A percentile compares a stretch with the other conserved stretches of the same genome.
Conservation (phyloP, 2,888 invertebrate species). For the Acleris cristana region DNA sequence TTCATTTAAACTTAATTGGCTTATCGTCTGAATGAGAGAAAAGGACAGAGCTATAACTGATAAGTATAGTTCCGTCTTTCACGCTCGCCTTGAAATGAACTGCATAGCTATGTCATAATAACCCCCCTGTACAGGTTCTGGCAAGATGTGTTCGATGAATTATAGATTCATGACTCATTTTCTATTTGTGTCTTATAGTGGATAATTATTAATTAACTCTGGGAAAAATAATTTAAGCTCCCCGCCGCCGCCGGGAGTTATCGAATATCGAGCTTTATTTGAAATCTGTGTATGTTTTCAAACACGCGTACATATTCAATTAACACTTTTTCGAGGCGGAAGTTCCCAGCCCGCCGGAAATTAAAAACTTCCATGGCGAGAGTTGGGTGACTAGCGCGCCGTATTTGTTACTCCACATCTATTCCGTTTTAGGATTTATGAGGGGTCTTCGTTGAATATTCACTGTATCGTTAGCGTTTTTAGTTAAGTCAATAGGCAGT, state of each 20-base stretch:
- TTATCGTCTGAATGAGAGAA: too few species aligned
- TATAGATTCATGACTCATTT: too few species aligned
- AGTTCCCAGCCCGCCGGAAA: slow-evolving; percentile 72
- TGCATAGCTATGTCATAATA: too few species aligned
- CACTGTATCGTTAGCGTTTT: slow-evolving; percentile 2
- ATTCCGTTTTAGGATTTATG: slow-evolving; percentile 37
- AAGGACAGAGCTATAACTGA: too few species aligned
- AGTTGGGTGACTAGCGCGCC: slow-evolving; percentile 6
- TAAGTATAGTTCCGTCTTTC: too few species aligned
- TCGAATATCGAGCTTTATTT: slow-evolving; percentile 17
- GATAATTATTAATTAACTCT: too few species aligned
- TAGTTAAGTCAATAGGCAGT: neutral
- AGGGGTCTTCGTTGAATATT: slow-evolving; percentile 22
- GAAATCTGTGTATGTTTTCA: slow-evolving; percentile 38
- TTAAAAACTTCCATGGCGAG: slow-evolving; percentile 63
- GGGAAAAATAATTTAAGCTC: too few species aligned
- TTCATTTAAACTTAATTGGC: too few species aligned
- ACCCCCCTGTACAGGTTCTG: too few species aligned
- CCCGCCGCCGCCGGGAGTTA: neutral
- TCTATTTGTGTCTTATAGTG: too few species aligned
- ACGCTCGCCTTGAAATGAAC: too few species aligned
- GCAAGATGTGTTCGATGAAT: too few species aligned
- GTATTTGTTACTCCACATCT: slow-evolving; percentile 20
- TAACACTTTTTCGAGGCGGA: slow-evolving; percentile 76
- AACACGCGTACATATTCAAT: slow-evolving; percentile 68